Conservation (phyloP, 2,797 vertebrate genomes). For the Nothura maculosa region DNA sequence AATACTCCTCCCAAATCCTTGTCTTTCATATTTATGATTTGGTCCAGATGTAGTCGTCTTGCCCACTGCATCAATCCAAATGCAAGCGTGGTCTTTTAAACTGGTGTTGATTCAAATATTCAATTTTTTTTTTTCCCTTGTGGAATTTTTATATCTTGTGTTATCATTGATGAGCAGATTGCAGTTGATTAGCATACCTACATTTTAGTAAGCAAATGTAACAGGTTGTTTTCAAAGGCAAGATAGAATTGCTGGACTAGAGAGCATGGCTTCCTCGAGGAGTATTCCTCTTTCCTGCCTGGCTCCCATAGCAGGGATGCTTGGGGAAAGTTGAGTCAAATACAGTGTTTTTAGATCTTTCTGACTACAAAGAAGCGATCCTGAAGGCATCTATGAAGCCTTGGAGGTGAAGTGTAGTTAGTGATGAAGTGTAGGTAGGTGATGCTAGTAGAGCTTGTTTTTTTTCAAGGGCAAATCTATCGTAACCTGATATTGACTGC, state of each 20-base stretch:
- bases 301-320: not conserved
- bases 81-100: not conserved
- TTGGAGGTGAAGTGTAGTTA: no score
- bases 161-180: not conserved
- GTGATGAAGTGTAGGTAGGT: not conserved
- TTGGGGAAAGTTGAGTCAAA: not conserved
- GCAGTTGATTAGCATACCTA: not conserved
- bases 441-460: not conserved
- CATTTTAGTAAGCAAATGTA: not conserved
- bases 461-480: not conserved
- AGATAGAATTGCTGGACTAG: not conserved
- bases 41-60: not conserved
- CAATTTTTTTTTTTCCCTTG: not conserved
- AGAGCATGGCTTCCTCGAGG: not conserved
- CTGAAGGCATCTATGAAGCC: not conserved
- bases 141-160: not conserved
- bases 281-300: not conserved
- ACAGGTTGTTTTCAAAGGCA: fast-evolving
- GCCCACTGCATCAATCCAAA: not conserved
- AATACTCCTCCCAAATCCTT: not conserved
- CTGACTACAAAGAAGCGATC: not conserved
- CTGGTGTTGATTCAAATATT: not conserved
- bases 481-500: not conserved
- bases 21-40: not conserved
- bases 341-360: not conserved